These are phyloP conservation scores for Uria lomvia DNA, from an alignment of 2,113 vertebrate genomes.

Conservation along the genomic window DNA sequence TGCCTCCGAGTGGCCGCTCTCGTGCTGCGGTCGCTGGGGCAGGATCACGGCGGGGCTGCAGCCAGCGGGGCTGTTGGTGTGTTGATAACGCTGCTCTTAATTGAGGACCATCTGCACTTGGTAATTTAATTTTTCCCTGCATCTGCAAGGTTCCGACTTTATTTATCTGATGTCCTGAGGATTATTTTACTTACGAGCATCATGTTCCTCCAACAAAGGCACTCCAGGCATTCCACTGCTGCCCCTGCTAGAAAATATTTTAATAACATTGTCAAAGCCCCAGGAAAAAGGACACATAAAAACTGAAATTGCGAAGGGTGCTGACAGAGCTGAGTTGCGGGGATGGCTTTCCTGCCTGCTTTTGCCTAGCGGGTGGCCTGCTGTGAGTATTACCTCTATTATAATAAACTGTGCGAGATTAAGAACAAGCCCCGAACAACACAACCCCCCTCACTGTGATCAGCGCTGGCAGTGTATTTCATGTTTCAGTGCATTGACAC, in stretches of 20 bases:
- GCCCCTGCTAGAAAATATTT: not conserved
- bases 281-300: not conserved
- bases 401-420: not conserved
- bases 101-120: slow-evolving; percentile 10
- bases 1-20: not conserved
- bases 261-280: not conserved
- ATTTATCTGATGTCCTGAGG: not conserved
- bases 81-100: not conserved
- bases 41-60: not conserved
- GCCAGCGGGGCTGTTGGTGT: not conserved
- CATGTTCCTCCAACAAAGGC: not conserved
- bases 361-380: not conserved
- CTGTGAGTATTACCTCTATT: not conserved
- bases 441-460: fast-evolving
- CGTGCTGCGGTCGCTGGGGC: fast-evolving
- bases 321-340: not conserved
- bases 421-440: not conserved
- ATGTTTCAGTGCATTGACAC: not conserved
- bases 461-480: not conserved
- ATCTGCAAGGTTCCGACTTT: slow-evolving; percentile 31
- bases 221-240: not conserved
- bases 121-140: slow-evolving; percentile 14
- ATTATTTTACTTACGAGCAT: not conserved
- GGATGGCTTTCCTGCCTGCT: not conserved
- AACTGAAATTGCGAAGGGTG: not conserved